A percentile compares a stretch with the other conserved stretches of the same genome.
Conservation (phyloP, 2,888 invertebrate species). For the Sepioteuthis lessoniana region DNA sequence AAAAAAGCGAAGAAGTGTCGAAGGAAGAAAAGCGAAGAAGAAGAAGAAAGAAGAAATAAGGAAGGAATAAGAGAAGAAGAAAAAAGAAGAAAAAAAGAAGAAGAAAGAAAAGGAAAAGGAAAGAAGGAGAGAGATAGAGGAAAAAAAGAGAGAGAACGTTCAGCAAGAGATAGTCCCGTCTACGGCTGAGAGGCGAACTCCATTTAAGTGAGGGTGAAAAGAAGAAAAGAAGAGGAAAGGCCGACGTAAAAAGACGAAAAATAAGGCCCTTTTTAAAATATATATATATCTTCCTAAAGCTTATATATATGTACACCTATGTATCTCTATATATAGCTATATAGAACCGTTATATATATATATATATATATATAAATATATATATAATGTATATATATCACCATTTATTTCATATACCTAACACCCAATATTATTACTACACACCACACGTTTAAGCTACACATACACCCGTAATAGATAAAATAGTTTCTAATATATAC, state of each 20-base stretch:
- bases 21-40: background rate
- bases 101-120: too few relatives aligned
- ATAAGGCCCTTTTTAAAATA: conserved; percentile 36
- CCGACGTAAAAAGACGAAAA: background rate
- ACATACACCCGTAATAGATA: conserved; percentile 45
- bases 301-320: too few relatives aligned
- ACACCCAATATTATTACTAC: too few relatives aligned
- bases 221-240: background rate
- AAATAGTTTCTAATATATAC: conserved; percentile 14
- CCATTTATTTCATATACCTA: too few relatives aligned
- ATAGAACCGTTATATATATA: background rate
- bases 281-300: background rate
- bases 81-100: background rate
- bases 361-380: too few relatives aligned
- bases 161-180: too few relatives aligned
- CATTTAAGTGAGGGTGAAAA: too few relatives aligned
- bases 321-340: background rate
- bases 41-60: background rate
- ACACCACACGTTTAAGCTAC: conserved; percentile 37
- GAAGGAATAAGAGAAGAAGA: background rate
- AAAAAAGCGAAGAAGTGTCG: background rate
- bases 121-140: background rate
- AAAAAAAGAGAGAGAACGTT: background rate
- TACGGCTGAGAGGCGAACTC: too few relatives aligned
- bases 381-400: too few relatives aligned